Conservation (phyloP, 2,888 invertebrate species). For the Euproctis similis region DNA sequence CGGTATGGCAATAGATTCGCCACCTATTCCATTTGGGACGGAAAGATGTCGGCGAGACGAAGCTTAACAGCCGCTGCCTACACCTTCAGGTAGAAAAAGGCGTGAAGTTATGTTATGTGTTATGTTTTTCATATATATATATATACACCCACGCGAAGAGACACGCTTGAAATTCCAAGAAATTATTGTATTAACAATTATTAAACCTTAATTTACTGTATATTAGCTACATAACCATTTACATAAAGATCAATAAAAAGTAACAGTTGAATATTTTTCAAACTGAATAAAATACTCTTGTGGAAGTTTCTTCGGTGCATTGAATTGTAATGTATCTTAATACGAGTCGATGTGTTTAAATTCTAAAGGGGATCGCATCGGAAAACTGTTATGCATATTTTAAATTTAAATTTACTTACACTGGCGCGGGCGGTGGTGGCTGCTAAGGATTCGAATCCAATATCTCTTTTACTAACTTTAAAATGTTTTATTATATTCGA, state of each 20-base stretch:
- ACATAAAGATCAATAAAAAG: conserved; percentile 12
- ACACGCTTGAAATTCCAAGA: too few relatives aligned
- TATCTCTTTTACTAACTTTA: conserved; percentile 58
- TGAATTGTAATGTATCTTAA: conserved; percentile 73
- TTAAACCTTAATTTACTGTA: too few relatives aligned
- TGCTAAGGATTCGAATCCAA: conserved; percentile 51
- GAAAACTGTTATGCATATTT: conserved; percentile 76
- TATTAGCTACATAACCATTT: neutral
- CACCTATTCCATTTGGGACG: too few relatives aligned
- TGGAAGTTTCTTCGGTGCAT: conserved; percentile 49
- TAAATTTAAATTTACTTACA: conserved; percentile 73
- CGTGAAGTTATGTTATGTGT: too few relatives aligned
- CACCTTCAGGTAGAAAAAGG: too few relatives aligned
- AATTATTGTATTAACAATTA: too few relatives aligned
- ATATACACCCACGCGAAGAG: too few relatives aligned
- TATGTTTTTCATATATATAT: too few relatives aligned
- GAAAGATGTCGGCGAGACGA: too few relatives aligned
- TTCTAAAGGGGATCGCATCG: conserved; percentile 67
- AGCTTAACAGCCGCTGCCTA: too few relatives aligned
- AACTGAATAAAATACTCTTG: conserved; percentile 43
- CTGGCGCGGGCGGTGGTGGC: conserved; percentile 45
- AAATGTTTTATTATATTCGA: conserved; percentile 64
- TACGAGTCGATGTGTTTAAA: conserved; percentile 70
- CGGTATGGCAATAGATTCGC: too few relatives aligned
- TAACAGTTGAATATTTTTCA: conserved; percentile 20